Evolutionary conservation across 2,113 vertebrate species (phyloP).

Genomic region (Macrotis lagotis): DNA sequence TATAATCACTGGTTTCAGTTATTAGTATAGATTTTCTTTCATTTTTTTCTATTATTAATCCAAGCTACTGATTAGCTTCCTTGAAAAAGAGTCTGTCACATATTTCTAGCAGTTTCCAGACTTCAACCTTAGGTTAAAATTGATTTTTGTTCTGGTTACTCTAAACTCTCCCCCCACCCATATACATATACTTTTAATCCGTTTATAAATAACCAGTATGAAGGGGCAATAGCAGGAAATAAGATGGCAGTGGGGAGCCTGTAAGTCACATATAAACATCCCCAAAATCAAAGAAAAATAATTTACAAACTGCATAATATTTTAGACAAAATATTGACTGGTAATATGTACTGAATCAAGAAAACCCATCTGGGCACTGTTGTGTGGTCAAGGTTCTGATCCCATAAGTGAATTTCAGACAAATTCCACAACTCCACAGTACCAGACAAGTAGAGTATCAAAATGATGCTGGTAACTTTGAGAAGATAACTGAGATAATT

Average conservation of each 20-base stretch:
- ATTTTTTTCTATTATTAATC: not conserved
- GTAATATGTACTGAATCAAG: not conserved
- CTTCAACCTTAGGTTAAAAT: not conserved
- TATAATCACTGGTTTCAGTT: not conserved
- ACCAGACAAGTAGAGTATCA: not conserved
- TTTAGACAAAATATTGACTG: not conserved
- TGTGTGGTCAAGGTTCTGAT: not conserved
- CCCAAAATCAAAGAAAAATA: not conserved
- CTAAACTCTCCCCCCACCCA: not conserved
- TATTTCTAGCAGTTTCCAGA: conserved; percentile 38
- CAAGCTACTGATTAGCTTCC: not conserved
- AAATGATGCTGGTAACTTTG: not conserved
- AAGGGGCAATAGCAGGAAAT: not conserved
- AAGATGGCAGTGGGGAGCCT: not conserved
- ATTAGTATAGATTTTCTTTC: not conserved
- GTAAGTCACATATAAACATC: not conserved
- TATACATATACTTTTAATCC: not conserved
- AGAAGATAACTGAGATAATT: not conserved
- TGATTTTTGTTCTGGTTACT: not conserved
- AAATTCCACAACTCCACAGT: not conserved
- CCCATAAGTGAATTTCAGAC: not conserved
- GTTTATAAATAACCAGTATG: not conserved
- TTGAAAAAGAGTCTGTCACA: not conserved
- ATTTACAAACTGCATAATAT: not conserved
- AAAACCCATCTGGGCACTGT: not conserved